phyloP scores from a whole-genome alignment of 2,113 vertebrate species.

The Mus spicilegus region DNA sequence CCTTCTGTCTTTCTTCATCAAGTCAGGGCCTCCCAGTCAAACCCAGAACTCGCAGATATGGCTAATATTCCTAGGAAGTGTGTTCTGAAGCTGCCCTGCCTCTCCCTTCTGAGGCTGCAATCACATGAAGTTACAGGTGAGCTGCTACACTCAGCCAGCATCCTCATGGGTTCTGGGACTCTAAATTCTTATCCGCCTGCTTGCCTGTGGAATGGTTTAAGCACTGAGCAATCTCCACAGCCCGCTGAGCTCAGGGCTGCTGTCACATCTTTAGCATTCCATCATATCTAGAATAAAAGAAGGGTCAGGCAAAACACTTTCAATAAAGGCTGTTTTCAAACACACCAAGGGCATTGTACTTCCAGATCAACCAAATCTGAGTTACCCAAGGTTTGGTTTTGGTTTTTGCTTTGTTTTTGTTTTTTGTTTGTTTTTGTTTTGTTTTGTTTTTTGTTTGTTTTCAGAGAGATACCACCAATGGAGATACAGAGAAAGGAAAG shows the following conservation, averaged over 20 bases:
- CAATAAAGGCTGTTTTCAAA: background rate
- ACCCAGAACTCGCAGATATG: background rate
- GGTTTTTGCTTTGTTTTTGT: background rate
- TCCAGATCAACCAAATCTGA: slow-evolving; percentile 10
- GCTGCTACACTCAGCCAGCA: background rate
- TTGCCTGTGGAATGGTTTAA: background rate
- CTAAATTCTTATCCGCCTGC: background rate
- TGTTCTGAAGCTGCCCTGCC: background rate
- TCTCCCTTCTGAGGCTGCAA: background rate
- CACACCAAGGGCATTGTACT: background rate
- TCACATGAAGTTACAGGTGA: background rate
- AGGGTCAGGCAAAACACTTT: background rate
- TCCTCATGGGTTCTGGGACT: background rate
- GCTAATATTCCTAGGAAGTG: background rate
- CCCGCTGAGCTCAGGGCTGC: background rate
- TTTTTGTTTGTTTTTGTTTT: too few relatives aligned
- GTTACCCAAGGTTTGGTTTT: background rate
- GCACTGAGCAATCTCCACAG: background rate
- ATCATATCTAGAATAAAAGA: background rate
- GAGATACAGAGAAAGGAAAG: background rate
- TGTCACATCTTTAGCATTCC: background rate
- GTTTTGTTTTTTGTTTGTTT: background rate
- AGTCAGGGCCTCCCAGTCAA: background rate
- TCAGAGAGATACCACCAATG: background rate
- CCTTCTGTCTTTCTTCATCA: background rate